Conservation (phyloP, 1,140 invertebrate genomes). For the Asobara japonica region DNA sequence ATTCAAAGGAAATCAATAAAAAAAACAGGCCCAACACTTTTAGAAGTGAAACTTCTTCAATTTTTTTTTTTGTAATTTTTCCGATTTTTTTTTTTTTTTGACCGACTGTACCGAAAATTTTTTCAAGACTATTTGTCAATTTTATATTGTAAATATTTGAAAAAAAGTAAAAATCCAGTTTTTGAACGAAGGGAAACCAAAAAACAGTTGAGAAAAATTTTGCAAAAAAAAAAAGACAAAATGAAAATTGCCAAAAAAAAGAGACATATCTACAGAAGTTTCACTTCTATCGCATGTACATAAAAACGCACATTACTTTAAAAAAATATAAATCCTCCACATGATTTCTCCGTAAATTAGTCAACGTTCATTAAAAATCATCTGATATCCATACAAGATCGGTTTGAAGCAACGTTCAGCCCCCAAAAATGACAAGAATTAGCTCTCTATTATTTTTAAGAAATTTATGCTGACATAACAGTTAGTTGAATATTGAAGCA, state of each 20-base stretch:
- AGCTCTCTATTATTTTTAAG: not conserved
- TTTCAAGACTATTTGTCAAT: not conserved
- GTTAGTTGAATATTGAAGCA: constrained; percentile 22
- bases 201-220: too few relatives aligned
- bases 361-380: constrained; percentile 45
- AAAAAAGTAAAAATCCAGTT: too few relatives aligned
- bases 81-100: too few relatives aligned
- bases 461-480: not conserved
- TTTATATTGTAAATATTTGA: too few relatives aligned
- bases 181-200: not conserved
- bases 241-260: too few relatives aligned
- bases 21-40: not conserved
- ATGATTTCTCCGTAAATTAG: constrained; percentile 8
- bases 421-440: not conserved
- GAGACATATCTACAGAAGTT: too few relatives aligned
- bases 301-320: not conserved
- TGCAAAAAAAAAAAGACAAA: too few relatives aligned
- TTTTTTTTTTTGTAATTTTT: too few relatives aligned
- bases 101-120: too few relatives aligned
- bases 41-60: too few relatives aligned
- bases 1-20: not conserved
- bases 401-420: not conserved
- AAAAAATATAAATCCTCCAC: not conserved
- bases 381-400: not conserved
- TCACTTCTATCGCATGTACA: too few relatives aligned